Evolutionary conservation across 2,797 vertebrate species (phyloP), one percentile per base, ranked within the genome.

Genomic region (Anguilla megastoma): DNA sequence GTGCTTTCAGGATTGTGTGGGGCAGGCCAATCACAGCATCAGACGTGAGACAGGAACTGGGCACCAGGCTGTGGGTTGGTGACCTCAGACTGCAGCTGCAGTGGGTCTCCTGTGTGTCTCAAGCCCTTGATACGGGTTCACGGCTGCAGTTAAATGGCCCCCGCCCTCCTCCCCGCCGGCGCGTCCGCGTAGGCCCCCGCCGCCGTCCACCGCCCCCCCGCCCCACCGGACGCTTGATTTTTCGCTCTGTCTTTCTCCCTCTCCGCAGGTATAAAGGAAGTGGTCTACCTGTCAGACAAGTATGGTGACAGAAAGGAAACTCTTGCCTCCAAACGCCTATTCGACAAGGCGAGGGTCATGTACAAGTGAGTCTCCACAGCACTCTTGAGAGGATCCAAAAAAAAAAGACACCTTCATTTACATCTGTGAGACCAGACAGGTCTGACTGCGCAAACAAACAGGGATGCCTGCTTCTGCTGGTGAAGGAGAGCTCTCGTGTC

Each of bases 261-360:
- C 79, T 14, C 41, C 93, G 58, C 92, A 99, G 98, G 98, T 91
- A 97, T 99, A 91, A 98, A 95, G 90, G 97, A 98, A 88, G 97
- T 99, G 86, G 95, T 99, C 92, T 99, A 96, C 94, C 95, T 98
- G 92, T 99, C 98, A 9, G 98, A 99, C 93, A 99, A 99, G 89
- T 98, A 99, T 90, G 97, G 97, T 0, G 94, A 97, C 89, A 94
- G 88, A 0, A 92, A 89, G 0, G 97, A 97, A 95, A 96, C 97
- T 94, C 96, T 90, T 0, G 98, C 98, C 18, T 97, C 98, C 14
- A 95, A 96, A 87, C 94, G 93, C 50, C 91, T 99, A 95, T 97
- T 99, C 88, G 87, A 92, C 84, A 94, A 98, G 95, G 97, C 97
- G 14, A 93, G 96, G 27, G 84, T 99, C 89, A 79, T 91, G 0